phyloP scores from a whole-genome alignment of 2,113 vertebrate genomes.

The Malaclemys terrapin region DNA sequence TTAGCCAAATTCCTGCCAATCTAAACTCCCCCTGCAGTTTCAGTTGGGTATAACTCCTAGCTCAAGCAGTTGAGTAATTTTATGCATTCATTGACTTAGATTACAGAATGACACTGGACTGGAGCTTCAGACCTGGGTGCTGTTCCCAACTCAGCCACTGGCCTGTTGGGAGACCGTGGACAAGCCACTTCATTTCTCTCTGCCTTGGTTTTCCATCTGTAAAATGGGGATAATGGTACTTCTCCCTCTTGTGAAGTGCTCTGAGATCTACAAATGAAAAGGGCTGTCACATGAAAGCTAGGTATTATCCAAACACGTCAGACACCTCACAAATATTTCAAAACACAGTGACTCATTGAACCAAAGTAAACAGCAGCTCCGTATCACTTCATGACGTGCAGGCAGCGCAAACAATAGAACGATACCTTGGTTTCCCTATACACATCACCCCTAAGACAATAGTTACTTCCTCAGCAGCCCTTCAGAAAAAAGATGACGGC shows the following conservation, averaged over 20 bases:
- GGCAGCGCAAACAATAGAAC: not conserved
- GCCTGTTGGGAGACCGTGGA: not conserved
- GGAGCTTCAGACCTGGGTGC: not conserved
- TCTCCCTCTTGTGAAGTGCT: not conserved
- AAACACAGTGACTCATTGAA: slow-evolving; percentile 62
- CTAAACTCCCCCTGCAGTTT: not conserved
- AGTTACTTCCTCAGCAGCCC: slow-evolving; percentile 49
- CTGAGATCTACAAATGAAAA: slow-evolving; percentile 28
- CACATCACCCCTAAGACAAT: slow-evolving; percentile 17
- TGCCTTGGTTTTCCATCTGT: not conserved
- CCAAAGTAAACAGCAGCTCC: slow-evolving; percentile 61
- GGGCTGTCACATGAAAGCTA: slow-evolving; percentile 3
- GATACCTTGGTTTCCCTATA: slow-evolving; percentile 32
- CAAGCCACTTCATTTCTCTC: rapidly evolving
- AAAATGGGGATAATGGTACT: not conserved
- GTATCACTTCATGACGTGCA: slow-evolving; percentile 48
- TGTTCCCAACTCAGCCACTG: not conserved
- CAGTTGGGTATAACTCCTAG: not conserved
- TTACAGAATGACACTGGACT: not conserved
- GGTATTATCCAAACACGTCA: slow-evolving; percentile 49
- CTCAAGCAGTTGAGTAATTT: rapidly evolving
- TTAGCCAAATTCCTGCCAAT: not conserved
- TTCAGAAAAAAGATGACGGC: slow-evolving; percentile 48
- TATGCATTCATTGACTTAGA: rapidly evolving
- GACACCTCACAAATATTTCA: slow-evolving; percentile 58